These are phyloP conservation scores for Poeciliopsis gracilis DNA, from an alignment of 2,797 vertebrate genomes.

Conservation along the genomic window DNA sequence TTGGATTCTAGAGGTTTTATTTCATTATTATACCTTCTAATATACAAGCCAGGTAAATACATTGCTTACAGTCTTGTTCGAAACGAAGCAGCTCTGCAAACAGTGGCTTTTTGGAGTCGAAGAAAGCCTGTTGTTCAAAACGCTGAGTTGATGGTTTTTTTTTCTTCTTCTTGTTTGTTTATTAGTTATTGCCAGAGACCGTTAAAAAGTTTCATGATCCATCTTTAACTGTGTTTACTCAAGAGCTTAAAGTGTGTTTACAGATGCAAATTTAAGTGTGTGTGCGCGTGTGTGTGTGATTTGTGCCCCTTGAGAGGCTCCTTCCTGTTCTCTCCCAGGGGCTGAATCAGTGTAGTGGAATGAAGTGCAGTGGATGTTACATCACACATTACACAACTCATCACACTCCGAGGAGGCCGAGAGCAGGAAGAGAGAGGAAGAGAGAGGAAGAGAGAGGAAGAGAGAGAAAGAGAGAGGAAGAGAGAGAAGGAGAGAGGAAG, in stretches of 20 bases:
- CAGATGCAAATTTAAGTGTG: not conserved
- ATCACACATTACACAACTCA: slow-evolving; percentile 22
- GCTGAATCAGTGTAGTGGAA: slow-evolving; percentile 9
- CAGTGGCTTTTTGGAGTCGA: not conserved
- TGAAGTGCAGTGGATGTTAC: slow-evolving; percentile 14
- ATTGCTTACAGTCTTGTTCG: not conserved
- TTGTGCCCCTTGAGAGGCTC: slow-evolving; percentile 20
- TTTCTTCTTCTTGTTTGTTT: not conserved
- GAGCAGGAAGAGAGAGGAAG: not conserved
- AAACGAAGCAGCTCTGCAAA: not conserved
- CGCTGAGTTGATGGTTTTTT: not conserved
- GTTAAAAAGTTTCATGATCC: slow-evolving; percentile 16
- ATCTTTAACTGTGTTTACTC: slow-evolving; percentile 18
- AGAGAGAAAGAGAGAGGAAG: not conserved
- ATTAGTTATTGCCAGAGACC: slow-evolving; percentile 4
- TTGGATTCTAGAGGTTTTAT: not conserved
- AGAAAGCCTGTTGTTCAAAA: not conserved
- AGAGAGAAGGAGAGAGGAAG: not conserved
- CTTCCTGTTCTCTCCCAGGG: slow-evolving; percentile 22
- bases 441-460: not conserved
- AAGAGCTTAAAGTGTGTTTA: slow-evolving; percentile 23
- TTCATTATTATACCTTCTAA: not conserved
- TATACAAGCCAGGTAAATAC: not conserved
- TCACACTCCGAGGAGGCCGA: slow-evolving; percentile 11
- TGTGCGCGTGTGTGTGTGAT: slow-evolving; percentile 18